Evolutionary conservation across 1,140 invertebrate genomes (phyloP).

Genomic region (Danaus melanippus): DNA sequence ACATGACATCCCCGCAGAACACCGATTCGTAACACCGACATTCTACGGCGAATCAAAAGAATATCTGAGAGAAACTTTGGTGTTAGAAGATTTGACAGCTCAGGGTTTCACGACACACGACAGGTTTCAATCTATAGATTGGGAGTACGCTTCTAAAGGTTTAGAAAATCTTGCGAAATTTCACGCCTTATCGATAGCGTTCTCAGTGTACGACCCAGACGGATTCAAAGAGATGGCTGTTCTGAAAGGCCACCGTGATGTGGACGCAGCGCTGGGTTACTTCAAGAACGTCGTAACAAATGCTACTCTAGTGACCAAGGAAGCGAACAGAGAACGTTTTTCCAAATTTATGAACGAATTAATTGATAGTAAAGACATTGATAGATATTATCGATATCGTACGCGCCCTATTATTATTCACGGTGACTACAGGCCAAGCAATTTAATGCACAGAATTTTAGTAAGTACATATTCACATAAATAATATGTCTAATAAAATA

Average conservation of each 20-base stretch:
- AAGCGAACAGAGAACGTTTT: constrained; percentile 23
- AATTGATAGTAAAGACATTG: constrained; percentile 2
- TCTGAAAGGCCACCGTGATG: constrained; percentile 6
- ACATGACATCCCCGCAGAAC: constrained; percentile 23
- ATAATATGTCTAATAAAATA: too few relatives aligned
- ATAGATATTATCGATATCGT: constrained; percentile 16
- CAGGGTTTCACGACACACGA: constrained; percentile 31
- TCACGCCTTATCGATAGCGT: constrained; percentile 43
- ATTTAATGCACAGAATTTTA: constrained; percentile 31
- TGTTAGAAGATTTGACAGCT: constrained; percentile 37
- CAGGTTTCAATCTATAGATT: constrained; percentile 38
- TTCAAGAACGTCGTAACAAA: constrained; percentile 18
- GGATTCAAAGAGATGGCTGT: constrained; percentile 21
- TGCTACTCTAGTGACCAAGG: constrained; percentile 15
- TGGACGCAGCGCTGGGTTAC: background rate
- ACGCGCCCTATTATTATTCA: constrained; percentile 26
- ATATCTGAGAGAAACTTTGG: constrained; percentile 33
- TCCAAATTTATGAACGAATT: constrained; percentile 12
- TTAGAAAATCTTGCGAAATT: constrained; percentile 38
- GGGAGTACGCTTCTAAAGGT: constrained; percentile 36
- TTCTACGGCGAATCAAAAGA: constrained; percentile 33
- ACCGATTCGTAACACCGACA: constrained; percentile 24
- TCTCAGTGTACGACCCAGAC: constrained; percentile 23
- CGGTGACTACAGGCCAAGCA: constrained; percentile 40
- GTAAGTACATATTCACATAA: too few relatives aligned